phyloP scores from a whole-genome alignment of 2,797 vertebrate genomes.

The Notamacropus eugenii region DNA sequence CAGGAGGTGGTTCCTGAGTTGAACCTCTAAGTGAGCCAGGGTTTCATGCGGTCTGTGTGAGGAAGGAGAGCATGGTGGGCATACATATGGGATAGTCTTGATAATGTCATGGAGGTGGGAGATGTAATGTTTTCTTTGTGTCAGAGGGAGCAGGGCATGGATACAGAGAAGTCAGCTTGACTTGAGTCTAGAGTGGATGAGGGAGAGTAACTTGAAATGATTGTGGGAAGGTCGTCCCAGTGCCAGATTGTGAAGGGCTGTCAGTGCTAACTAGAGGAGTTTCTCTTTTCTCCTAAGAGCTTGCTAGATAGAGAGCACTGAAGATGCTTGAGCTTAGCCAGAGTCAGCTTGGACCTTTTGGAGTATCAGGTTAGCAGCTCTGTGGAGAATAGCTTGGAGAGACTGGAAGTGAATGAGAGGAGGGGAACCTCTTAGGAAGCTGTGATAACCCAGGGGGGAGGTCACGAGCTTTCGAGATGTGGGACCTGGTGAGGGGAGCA shows the following conservation, averaged over 20 bases:
- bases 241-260: neutral
- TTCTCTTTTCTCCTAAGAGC: no score
- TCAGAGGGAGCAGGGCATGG: neutral
- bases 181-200: neutral
- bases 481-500: neutral
- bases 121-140: neutral
- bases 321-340: neutral
- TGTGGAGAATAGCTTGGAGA: neutral
- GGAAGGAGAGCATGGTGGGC: neutral
- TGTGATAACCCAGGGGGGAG: neutral
- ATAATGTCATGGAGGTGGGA: neutral
- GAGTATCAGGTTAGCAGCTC: neutral
- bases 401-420: neutral
- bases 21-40: neutral
- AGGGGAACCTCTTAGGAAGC: neutral
- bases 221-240: neutral
- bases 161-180: neutral
- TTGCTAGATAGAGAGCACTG: no score
- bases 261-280: neutral
- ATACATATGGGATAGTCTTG: neutral
- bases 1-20: neutral
- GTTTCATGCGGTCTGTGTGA: neutral
- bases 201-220: neutral
- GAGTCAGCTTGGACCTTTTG: neutral
- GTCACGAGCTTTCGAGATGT: neutral